Evolutionary conservation across 2,113 vertebrate species (phyloP).

Genomic region (Leptocoma aspasia): DNA sequence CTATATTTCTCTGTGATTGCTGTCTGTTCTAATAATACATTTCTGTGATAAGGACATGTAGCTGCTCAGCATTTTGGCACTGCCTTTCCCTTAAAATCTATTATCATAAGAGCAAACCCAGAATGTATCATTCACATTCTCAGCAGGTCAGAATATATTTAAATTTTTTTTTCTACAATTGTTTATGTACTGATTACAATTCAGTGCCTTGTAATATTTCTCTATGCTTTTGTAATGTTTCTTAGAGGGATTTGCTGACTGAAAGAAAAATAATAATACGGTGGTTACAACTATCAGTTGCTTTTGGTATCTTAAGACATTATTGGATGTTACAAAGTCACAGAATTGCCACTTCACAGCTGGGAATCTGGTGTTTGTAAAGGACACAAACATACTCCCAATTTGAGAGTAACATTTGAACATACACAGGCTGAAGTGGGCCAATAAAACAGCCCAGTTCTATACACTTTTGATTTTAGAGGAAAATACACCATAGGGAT

Average conservation of each 20-base stretch:
- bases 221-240: neutral
- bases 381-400: neutral
- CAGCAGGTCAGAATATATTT: neutral
- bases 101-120: neutral
- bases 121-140: neutral
- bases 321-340: neutral
- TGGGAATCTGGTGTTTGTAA: neutral
- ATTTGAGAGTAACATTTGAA: neutral
- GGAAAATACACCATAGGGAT: neutral
- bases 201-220: neutral
- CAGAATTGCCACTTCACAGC: neutral
- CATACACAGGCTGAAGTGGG: neutral
- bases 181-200: neutral
- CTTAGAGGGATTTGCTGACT: neutral
- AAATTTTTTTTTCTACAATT: neutral
- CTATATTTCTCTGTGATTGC: neutral
- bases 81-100: neutral
- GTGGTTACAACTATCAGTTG: neutral
- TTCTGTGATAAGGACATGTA: neutral
- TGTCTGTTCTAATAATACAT: neutral
- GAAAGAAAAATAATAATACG: neutral
- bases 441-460: neutral
- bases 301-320: neutral
- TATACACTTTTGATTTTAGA: neutral
- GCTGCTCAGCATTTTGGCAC: neutral